Percentiles rank a stretch among this genome's conserved stretches.
Evolutionary conservation across 2,797 vertebrate species (phyloP).

Genomic region (Eulemur rubriventer): DNA sequence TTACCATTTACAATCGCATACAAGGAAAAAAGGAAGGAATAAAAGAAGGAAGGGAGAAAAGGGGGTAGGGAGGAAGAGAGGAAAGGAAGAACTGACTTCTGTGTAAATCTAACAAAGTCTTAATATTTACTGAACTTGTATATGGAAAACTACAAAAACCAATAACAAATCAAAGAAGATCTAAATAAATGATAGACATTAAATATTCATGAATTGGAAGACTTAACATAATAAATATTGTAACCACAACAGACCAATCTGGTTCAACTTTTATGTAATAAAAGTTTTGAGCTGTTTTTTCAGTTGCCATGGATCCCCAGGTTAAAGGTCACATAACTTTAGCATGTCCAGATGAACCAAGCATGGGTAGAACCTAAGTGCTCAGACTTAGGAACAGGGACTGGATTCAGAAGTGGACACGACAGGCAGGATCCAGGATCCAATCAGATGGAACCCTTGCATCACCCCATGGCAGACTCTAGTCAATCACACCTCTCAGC

Average conservation of each 20-base stretch:
- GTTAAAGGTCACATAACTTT: not conserved
- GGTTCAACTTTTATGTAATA: not conserved
- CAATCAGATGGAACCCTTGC: not conserved
- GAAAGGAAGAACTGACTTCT: constrained; percentile 21
- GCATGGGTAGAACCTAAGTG: not conserved
- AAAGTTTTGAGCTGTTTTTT: not conserved
- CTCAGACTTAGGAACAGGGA: not conserved
- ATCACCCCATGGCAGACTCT: no score
- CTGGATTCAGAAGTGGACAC: not conserved
- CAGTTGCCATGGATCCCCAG: not conserved
- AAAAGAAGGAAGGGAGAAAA: not conserved
- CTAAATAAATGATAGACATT: not conserved
- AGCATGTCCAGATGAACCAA: not conserved
- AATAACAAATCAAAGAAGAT: not conserved
- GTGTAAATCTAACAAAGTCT: not conserved
- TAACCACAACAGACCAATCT: not conserved
- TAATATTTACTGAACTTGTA: not conserved
- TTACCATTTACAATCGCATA: not conserved
- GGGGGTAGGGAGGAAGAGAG: not conserved
- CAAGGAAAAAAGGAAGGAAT: not conserved
- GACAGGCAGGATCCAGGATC: not conserved
- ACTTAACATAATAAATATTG: not conserved
- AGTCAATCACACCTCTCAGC: not conserved
- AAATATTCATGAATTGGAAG: not conserved
- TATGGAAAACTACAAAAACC: not conserved